Evolutionary conservation across 2,888 invertebrate genomes (phyloP).

Genomic region (Tanytarsus gracilentus): DNA sequence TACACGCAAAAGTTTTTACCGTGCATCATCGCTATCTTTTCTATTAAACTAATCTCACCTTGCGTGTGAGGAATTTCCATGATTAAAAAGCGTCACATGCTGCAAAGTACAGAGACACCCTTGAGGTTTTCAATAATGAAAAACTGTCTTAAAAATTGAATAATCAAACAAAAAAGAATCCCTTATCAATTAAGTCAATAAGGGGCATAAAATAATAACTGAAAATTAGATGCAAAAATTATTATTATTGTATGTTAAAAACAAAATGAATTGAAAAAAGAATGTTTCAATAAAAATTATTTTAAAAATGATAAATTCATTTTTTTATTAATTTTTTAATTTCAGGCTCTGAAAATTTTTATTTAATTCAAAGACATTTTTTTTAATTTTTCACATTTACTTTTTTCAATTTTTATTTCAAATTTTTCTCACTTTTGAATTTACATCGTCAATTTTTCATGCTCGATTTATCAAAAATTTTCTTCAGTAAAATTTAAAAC

Average conservation of each 20-base stretch:
- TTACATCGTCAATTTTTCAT: neutral
- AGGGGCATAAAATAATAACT: neutral
- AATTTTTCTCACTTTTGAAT: neutral
- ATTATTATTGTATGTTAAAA: slow-evolving; percentile 27
- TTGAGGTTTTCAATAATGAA: no score
- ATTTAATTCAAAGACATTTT: neutral
- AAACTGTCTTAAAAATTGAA: no score
- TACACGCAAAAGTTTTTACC: no score
- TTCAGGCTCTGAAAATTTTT: neutral
- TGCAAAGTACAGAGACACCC: no score
- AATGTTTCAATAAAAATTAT: slow-evolving; percentile 22
- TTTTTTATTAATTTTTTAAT: neutral
- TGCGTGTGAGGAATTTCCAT: no score
- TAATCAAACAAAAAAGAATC: no score
- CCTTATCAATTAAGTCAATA: no score
- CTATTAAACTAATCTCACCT: no score
- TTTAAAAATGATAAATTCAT: neutral
- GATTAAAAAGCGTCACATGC: no score
- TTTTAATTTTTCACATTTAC: slow-evolving; percentile 1
- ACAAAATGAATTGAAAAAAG: slow-evolving; percentile 4
- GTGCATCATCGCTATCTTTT: no score
- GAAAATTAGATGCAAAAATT: slow-evolving; percentile 18
- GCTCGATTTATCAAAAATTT: neutral
- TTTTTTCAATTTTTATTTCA: slow-evolving; percentile 2
- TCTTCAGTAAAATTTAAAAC: neutral